phyloP scores from a whole-genome alignment of 2,888 invertebrate genomes.

The Pomacea canaliculata region DNA sequence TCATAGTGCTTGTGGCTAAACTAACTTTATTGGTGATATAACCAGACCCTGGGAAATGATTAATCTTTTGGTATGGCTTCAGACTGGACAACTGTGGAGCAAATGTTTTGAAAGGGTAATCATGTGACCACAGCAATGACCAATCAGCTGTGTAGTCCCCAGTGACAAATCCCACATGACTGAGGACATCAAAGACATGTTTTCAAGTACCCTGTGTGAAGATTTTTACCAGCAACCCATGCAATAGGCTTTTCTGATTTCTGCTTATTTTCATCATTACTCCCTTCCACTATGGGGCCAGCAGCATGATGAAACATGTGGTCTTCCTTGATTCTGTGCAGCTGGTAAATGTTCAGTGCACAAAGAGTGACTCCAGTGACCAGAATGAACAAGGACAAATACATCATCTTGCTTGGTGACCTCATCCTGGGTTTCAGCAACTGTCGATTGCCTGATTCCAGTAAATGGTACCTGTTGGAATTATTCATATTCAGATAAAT shows the following conservation, averaged over 20 bases:
- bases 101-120: constrained; percentile 84
- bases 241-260: constrained; percentile 17
- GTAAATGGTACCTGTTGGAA: no score
- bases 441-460: not conserved
- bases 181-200: constrained; percentile 85
- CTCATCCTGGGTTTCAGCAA: constrained; percentile 14
- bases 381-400: constrained; percentile 49
- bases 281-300: constrained; percentile 37
- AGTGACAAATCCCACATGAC: constrained; percentile 80
- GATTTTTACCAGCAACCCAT: constrained; percentile 31
- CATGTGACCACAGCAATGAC: constrained; percentile 94
- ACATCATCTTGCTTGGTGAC: constrained; percentile 35
- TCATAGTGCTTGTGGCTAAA: constrained; percentile 81
- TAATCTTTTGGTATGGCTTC: constrained; percentile 83
- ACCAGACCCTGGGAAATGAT: constrained; percentile 95
- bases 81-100: constrained; percentile 74
- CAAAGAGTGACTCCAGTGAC: constrained; percentile 55
- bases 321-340: constrained; percentile 60
- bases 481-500: no score
- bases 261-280: not conserved
- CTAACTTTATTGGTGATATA: constrained; percentile 93
- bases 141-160: constrained; percentile 74
- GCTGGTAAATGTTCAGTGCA: constrained; percentile 62
- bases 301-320: constrained; percentile 38
- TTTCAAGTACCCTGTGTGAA: constrained; percentile 77